These are phyloP conservation scores for Potorous gilbertii DNA, from an alignment of 2,797 vertebrate genomes.

Conservation along the genomic window DNA sequence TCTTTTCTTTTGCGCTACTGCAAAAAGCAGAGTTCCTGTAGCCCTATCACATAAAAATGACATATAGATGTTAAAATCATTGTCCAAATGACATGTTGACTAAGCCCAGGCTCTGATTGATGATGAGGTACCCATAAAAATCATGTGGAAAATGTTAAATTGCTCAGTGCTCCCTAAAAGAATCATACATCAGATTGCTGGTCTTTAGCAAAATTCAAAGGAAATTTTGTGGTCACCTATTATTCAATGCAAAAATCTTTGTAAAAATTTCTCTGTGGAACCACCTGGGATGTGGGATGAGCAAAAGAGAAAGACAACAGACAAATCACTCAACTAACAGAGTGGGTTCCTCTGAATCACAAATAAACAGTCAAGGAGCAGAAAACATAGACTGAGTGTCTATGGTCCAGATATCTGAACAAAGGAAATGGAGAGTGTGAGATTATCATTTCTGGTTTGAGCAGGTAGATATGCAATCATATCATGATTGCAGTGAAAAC, in stretches of 20 bases:
- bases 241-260: background rate
- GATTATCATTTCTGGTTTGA: background rate
- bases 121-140: background rate
- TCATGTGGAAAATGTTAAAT: background rate
- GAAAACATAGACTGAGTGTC: background rate
- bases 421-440: background rate
- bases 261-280: background rate
- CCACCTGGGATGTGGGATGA: background rate
- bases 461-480: background rate
- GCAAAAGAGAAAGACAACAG: background rate
- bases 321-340: background rate
- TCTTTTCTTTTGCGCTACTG: background rate
- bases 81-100: background rate
- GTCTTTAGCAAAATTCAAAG: background rate
- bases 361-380: background rate
- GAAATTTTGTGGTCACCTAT: background rate
- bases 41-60: background rate
- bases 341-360: background rate
- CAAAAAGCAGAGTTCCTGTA: background rate
- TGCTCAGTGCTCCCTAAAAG: background rate
- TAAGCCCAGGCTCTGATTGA: background rate
- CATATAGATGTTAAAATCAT: background rate
- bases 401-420: background rate
- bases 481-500: background rate
- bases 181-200: background rate